These are phyloP conservation scores for Epistrophella euchroma DNA, from an alignment of 2,888 invertebrate species.

Conservation along the genomic window DNA sequence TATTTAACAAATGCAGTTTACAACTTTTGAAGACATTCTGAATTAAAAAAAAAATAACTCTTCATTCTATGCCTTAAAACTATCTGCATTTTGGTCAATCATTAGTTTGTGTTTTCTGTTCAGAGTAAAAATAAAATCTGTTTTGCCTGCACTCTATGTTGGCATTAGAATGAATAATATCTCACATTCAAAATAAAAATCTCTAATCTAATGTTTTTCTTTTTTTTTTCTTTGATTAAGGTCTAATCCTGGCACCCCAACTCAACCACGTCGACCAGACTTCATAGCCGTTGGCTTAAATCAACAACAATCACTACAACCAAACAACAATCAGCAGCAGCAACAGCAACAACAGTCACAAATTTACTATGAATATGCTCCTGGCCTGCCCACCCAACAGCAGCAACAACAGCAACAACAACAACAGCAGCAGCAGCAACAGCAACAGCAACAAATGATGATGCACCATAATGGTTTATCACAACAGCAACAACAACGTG, in stretches of 20 bases:
- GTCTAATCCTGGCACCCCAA: slow-evolving; percentile 96
- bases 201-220: slow-evolving; percentile 36
- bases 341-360: slow-evolving; percentile 80
- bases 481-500: slow-evolving; percentile 80
- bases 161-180: slow-evolving; percentile 24
- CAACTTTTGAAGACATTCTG: slow-evolving; percentile 37
- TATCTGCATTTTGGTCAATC: slow-evolving; percentile 57
- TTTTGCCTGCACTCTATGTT: slow-evolving; percentile 65
- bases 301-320: slow-evolving; percentile 80
- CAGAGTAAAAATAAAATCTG: slow-evolving; percentile 15
- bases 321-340: slow-evolving; percentile 80
- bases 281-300: slow-evolving; percentile 89
- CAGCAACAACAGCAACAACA: slow-evolving; percentile 81
- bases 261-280: slow-evolving; percentile 94
- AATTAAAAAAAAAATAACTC: slow-evolving; percentile 23
- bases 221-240: slow-evolving; percentile 84
- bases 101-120: slow-evolving; percentile 62
- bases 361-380: slow-evolving; percentile 84
- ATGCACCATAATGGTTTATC: slow-evolving; percentile 79
- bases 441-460: slow-evolving; percentile 81
- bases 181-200: neutral
- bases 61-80: slow-evolving; percentile 37
- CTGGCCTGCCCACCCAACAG: slow-evolving; percentile 82
- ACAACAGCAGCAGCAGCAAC: slow-evolving; percentile 78
- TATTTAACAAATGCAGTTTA: slow-evolving; percentile 36